Evolutionary conservation across 2,888 invertebrate genomes (phyloP), one percentile per base, ranked within the genome.

Genomic region (Branchipolynoe longqiensis): DNA sequence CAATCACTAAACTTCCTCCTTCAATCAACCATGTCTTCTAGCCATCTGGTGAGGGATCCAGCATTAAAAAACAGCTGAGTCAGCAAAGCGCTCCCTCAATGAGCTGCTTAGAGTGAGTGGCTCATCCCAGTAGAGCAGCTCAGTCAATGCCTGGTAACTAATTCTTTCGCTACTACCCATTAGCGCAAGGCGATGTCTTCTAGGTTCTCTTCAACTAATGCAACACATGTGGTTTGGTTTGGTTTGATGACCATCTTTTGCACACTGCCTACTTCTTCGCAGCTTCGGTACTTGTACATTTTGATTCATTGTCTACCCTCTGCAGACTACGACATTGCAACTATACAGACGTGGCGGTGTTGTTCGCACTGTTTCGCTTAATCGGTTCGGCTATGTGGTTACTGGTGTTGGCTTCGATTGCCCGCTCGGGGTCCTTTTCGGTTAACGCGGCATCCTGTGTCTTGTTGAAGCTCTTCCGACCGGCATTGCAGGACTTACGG

Each of bases 141-240:
- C 18, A 48, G 48, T 48, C 48, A 48, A 12, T 18, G 8, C 8
- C 18, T 48, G 8, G 18, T 18, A 48, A 12, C 8, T 48, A 48
- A 12, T 8, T 12, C 18, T 12, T 18, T 48, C 48, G 8, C 18
- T 8, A 48, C 48, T 48, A 48, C 48, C 18, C 18, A 18, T 18
- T 48, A 48, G 31, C 28, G 14, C 22, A 31, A 6, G 33, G 62
- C 4, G 28, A n/a, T 25, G 40, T 41, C 40, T 74, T 41, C 28
- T 78, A 28, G 78, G 48, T 78, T 48, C 41, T 78, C 78, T 78
- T 78, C 78, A 78, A 78, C 78, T 78, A 31, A 48, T 78, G 78
- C 78, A 78, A 41, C 78, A 78, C 78, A 78, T 78, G 6, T 4
- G 18, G 33, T 33, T 62, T 25, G 25, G 62, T 14, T 62, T n/a